These are phyloP conservation scores for Drosophila busckii DNA, from an alignment of 1,140 invertebrate species.

Conservation along the genomic window DNA sequence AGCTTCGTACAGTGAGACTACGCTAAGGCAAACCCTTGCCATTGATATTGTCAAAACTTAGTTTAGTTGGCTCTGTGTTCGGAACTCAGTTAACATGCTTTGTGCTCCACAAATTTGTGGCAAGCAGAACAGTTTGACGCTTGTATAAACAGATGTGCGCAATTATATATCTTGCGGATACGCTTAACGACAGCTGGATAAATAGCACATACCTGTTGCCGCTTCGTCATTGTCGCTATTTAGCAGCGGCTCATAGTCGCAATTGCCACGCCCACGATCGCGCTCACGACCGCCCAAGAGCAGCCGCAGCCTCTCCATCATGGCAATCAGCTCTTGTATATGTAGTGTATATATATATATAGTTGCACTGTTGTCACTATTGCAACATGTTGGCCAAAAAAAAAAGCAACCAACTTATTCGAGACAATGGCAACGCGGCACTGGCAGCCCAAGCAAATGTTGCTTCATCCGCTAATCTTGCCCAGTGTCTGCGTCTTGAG, in stretches of 20 bases:
- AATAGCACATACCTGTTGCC: slow-evolving; percentile 38
- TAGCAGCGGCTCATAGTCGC: slow-evolving; percentile 39
- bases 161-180: background rate
- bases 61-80: too few relatives aligned
- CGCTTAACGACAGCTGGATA: background rate
- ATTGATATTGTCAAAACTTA: too few relatives aligned
- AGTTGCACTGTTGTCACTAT: too few relatives aligned
- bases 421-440: background rate
- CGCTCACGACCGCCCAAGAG: slow-evolving; percentile 4
- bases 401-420: too few relatives aligned
- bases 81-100: too few relatives aligned
- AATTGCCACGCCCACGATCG: slow-evolving; percentile 9
- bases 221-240: slow-evolving; percentile 30
- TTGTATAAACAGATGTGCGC: too few relatives aligned
- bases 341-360: too few relatives aligned
- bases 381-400: slow-evolving; percentile 14
- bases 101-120: too few relatives aligned
- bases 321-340: too few relatives aligned
- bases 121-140: too few relatives aligned
- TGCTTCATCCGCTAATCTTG: slow-evolving; percentile 18
- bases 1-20: too few relatives aligned
- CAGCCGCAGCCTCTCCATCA: slow-evolving; percentile 29
- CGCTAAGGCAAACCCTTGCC: too few relatives aligned
- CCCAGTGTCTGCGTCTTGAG: slow-evolving; percentile 19
- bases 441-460: background rate